phyloP scores from a whole-genome alignment of 2,797 vertebrate genomes.

The Acanthiza pusilla region DNA sequence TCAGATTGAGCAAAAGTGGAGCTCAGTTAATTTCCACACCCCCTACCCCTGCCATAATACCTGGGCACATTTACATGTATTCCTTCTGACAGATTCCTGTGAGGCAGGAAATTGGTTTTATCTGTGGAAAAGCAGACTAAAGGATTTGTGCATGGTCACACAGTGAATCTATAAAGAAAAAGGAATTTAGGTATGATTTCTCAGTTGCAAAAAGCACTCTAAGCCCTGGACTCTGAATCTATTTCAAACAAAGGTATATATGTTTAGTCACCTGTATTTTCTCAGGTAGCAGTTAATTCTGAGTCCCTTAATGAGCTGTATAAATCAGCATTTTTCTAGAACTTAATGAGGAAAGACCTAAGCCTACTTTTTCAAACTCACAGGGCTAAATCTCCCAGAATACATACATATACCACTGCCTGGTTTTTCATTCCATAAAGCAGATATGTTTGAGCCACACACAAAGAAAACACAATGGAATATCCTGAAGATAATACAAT shows the following conservation, averaged over 20 bases:
- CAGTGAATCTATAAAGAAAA: not conserved
- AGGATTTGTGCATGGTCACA: not conserved
- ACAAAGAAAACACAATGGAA: not conserved
- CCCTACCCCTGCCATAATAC: not conserved
- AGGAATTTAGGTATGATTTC: not conserved
- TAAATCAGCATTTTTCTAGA: not conserved
- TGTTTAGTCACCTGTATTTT: not conserved
- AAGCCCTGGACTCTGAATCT: not conserved
- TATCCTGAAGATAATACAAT: not conserved
- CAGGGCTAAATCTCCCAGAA: not conserved
- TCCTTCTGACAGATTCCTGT: not conserved
- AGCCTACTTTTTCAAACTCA: not conserved
- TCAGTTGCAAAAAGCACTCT: not conserved
- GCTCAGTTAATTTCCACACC: not conserved
- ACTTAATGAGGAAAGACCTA: not conserved
- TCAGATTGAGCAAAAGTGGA: not conserved
- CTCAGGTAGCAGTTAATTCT: not conserved
- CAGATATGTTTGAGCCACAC: not conserved
- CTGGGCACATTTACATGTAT: not conserved
- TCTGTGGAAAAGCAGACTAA: not conserved
- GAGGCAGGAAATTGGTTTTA: conserved; percentile 3
- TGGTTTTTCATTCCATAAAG: not conserved
- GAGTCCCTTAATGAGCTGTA: not conserved
- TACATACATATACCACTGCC: not conserved
- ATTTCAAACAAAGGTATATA: not conserved